Base-by-base conservation (phyloP, 2,113 vertebrate genomes). In the Chroicocephalus ridibundus region DNA sequence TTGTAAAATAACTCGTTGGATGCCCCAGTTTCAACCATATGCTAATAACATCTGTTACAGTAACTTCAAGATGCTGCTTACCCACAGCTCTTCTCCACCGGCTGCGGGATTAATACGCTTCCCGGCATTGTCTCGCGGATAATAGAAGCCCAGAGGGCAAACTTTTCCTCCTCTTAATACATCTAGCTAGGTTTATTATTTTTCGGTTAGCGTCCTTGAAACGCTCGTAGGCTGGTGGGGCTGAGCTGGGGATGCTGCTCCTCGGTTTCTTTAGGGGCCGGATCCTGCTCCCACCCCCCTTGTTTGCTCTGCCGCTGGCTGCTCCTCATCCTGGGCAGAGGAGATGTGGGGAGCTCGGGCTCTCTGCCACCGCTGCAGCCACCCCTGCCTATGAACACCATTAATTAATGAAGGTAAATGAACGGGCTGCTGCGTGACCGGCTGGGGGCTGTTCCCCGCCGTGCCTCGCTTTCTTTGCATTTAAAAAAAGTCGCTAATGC, bases 21-120 rank as follows among this genome's bases (percentile, higher is more conserved):
- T 97, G 96, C 94, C 97, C 97, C 92, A 92, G 92, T 96, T 97
- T 81, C 95, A 82, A 68, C 96, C 97, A 97, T 97, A 97, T 97
- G 97, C 95, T 96, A 90, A 95, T 96, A 93, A 96, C 97, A 97
- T 91, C 97, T 97, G 97, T 81, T 96, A 75, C 77, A 83, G 88
- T 34, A 27, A 29, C 91, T 91, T 76, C 91, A 88, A 88, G 94
- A 88, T 93, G 97, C 95, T 15, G 93, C 91, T 90, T 82, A 70
- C 89, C 27, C 71, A 5, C 7, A 4, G 80, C 77, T 88, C 91
- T 17, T 40, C 66, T 32, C 18, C 31, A 5, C 77, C 0, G 84
- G 61, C 92, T 86, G 75, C 0, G 10, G 93, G 86, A 86, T 86
- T 86, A 42, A 70, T 49, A 24, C 4, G 3, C 78, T 87, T 68